A percentile compares a stretch with the other conserved stretches of the same genome.
These are phyloP conservation scores for Bucco capensis DNA, from an alignment of 2,113 vertebrate species.

Conservation along the genomic window DNA sequence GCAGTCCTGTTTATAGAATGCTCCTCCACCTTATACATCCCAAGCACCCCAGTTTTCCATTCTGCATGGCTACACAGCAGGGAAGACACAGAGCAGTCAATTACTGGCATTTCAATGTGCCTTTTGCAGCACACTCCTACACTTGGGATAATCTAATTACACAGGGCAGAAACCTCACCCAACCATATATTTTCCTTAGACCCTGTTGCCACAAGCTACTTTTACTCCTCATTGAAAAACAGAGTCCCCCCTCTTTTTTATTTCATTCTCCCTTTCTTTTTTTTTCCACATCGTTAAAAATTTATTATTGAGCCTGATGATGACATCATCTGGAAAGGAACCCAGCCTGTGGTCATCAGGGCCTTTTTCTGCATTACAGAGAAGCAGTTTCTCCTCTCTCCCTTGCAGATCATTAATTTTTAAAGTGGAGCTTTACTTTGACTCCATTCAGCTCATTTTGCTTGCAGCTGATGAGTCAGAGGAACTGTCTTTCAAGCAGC, in stretches of 20 bases:
- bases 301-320: slow-evolving; percentile 72
- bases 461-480: slow-evolving; percentile 69
- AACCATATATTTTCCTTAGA: slow-evolving; percentile 52
- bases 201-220: slow-evolving; percentile 58
- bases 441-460: slow-evolving; percentile 66
- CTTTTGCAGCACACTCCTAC: slow-evolving; percentile 58
- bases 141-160: slow-evolving; percentile 66
- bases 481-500: slow-evolving; percentile 64
- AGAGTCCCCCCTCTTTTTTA: slow-evolving; percentile 11
- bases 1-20: not conserved
- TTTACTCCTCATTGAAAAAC: slow-evolving; percentile 61
- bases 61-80: not conserved
- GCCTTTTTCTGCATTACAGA: slow-evolving; percentile 72
- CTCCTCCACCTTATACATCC: not conserved
- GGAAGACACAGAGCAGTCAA: slow-evolving; percentile 3
- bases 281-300: slow-evolving; percentile 62
- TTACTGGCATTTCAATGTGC: slow-evolving; percentile 42
- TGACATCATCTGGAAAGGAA: slow-evolving; percentile 74
- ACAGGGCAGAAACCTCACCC: slow-evolving; percentile 45
- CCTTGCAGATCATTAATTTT: slow-evolving; percentile 78
- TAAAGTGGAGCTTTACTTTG: slow-evolving; percentile 72
- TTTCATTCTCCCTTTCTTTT: not conserved
- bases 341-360: slow-evolving; percentile 69
- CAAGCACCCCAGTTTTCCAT: not conserved
- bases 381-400: slow-evolving; percentile 67